Evolutionary conservation across 2,888 invertebrate genomes (phyloP).

Genomic region (Phyllotreta cruciferae): DNA sequence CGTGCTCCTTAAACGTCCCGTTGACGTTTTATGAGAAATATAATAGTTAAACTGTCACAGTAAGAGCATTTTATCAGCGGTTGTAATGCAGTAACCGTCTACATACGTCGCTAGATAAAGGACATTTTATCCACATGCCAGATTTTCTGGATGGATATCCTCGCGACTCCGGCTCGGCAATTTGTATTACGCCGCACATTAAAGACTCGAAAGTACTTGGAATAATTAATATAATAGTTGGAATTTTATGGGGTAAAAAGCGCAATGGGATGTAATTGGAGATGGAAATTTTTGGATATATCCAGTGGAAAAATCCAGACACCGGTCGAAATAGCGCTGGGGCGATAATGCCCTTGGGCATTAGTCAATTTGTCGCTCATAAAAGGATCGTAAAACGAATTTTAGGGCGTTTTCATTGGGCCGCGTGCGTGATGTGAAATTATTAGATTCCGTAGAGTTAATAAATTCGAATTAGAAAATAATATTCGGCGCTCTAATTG

Average conservation of each 20-base stretch:
- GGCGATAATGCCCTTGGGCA: slow-evolving; percentile 13
- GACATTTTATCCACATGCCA: slow-evolving; percentile 11
- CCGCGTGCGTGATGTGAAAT: slow-evolving; percentile 8
- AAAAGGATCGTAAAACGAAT: slow-evolving; percentile 16
- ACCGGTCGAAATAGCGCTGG: too few relatives aligned
- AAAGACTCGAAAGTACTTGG: too few relatives aligned
- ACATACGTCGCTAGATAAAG: slow-evolving; percentile 9
- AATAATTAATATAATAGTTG: too few relatives aligned
- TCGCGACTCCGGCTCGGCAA: too few relatives aligned
- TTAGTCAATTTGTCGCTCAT: slow-evolving; percentile 16
- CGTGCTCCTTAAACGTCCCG: background rate
- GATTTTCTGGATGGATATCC: slow-evolving; percentile 8
- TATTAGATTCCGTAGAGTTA: too few relatives aligned
- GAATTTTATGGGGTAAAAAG: too few relatives aligned
- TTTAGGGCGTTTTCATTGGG: slow-evolving; percentile 13
- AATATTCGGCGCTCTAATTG: too few relatives aligned
- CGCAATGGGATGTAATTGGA: too few relatives aligned
- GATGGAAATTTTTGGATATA: too few relatives aligned
- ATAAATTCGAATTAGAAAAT: too few relatives aligned
- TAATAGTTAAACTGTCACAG: slow-evolving; percentile 1
- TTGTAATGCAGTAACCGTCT: slow-evolving; percentile 4
- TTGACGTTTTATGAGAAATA: slow-evolving; percentile 12
- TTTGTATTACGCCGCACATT: too few relatives aligned
- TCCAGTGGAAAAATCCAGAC: too few relatives aligned
- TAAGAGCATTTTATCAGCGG: slow-evolving; percentile 10